Percentiles rank a stretch among this genome's conserved stretches.
Evolutionary conservation across 1,140 invertebrate genomes (phyloP).

Genomic region (Ridgeia piscesae): DNA sequence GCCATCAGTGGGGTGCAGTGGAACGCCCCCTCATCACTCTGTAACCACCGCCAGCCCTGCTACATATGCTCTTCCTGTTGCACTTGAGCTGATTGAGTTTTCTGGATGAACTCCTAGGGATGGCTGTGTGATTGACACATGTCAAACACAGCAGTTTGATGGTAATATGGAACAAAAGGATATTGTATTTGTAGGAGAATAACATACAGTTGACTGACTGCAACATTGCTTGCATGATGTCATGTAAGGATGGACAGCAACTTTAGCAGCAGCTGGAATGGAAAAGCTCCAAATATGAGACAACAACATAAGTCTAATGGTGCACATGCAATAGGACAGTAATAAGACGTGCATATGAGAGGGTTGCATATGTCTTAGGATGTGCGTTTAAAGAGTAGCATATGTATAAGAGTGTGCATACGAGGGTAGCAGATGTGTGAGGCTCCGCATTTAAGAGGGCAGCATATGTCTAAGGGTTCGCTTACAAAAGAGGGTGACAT

Average conservation of each 20-base stretch:
- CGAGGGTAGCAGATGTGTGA: too few species aligned
- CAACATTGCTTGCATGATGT: background rate
- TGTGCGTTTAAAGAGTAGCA: too few species aligned
- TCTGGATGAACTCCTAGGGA: background rate
- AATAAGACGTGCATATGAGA: too few species aligned
- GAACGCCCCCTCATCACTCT: background rate
- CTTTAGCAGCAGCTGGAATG: background rate
- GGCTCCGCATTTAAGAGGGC: too few species aligned
- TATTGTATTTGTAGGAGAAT: background rate
- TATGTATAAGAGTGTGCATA: too few species aligned
- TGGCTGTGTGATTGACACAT: background rate
- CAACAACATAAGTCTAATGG: too few species aligned
- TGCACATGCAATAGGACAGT: too few species aligned
- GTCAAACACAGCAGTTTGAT: background rate
- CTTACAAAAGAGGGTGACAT: too few species aligned
- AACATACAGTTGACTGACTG: background rate
- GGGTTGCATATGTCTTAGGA: too few species aligned
- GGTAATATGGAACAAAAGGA: background rate
- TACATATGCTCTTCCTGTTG: background rate
- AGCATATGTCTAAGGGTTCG: too few species aligned
- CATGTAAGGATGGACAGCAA: background rate
- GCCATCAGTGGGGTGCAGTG: background rate
- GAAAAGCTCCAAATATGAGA: background rate
- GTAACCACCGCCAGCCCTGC: background rate
- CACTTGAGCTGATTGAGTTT: background rate